Evolutionary conservation across 2,113 vertebrate genomes (phyloP).

Genomic region (Okapia johnstoni): DNA sequence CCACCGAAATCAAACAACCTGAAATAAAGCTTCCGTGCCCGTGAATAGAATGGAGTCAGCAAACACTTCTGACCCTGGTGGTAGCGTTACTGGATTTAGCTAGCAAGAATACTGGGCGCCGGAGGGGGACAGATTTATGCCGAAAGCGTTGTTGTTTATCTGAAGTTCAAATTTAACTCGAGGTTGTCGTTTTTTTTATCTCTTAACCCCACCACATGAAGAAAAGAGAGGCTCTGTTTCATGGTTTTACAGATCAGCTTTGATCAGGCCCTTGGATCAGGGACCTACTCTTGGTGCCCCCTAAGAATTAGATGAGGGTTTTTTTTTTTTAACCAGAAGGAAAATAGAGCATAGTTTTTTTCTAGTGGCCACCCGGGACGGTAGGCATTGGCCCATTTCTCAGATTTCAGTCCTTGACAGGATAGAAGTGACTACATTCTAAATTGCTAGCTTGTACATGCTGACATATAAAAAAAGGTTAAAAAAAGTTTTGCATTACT

Average conservation of each 20-base stretch:
- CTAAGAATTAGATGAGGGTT: not conserved
- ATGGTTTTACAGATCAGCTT: not conserved
- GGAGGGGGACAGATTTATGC: not conserved
- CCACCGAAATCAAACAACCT: not conserved
- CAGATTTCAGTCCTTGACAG: not conserved
- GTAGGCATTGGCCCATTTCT: not conserved
- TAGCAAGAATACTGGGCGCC: not conserved
- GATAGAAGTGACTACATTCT: not conserved
- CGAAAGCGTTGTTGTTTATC: not conserved
- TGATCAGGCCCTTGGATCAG: constrained; percentile 41
- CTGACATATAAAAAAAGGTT: constrained; percentile 33
- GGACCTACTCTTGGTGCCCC: not conserved
- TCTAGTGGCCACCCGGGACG: not conserved
- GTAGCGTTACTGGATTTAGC: not conserved
- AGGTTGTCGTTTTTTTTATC: not conserved
- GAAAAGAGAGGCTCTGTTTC: not conserved
- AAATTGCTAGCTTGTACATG: not conserved
- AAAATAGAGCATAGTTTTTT: not conserved
- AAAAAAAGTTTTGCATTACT: constrained; percentile 69
- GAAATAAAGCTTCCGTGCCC: not conserved
- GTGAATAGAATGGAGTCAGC: not conserved
- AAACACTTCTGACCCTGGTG: not conserved
- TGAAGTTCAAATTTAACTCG: not conserved
- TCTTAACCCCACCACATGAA: not conserved
- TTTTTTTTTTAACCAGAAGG: not conserved